Evolutionary conservation across 1,140 invertebrate species (phyloP).

Genomic region (Geopemphigus sp.): DNA sequence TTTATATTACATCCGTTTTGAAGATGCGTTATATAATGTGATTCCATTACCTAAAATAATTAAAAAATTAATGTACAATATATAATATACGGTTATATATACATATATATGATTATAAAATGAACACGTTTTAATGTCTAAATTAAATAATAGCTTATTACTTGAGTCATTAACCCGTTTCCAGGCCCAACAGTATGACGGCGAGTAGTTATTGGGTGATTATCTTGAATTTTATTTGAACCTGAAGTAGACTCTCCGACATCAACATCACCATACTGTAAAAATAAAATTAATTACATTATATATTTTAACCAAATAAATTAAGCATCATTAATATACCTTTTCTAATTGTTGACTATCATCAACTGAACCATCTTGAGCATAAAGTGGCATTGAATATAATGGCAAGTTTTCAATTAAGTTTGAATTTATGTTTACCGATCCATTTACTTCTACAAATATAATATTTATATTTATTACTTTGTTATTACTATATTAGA

Average conservation of each 20-base stretch:
- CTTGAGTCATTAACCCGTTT: constrained; percentile 58
- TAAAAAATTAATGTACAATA: constrained; percentile 31
- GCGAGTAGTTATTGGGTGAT: constrained; percentile 62
- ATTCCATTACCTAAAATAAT: constrained; percentile 57
- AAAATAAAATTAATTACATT: constrained; percentile 2
- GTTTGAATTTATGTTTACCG: constrained; percentile 38
- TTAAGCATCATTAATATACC: background rate
- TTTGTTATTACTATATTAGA: background rate
- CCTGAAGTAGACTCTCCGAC: constrained; percentile 26
- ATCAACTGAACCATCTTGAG: constrained; percentile 42
- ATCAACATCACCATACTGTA: constrained; percentile 50
- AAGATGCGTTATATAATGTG: constrained; percentile 57
- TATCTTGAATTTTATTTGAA: constrained; percentile 53
- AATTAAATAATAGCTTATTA: constrained; percentile 28
- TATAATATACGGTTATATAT: too few relatives aligned
- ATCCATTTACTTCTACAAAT: constrained; percentile 7
- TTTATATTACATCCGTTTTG: constrained; percentile 57
- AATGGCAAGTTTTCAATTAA: constrained; percentile 39
- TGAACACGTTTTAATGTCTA: background rate
- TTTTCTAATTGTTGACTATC: constrained; percentile 46
- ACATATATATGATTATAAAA: background rate
- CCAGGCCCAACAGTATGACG: constrained; percentile 91
- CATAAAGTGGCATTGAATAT: constrained; percentile 41
- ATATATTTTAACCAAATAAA: background rate
- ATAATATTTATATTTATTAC: background rate